These are phyloP conservation scores for Mastomys natalensis DNA, from an alignment of 2,113 vertebrate species.

Conservation along the genomic window DNA sequence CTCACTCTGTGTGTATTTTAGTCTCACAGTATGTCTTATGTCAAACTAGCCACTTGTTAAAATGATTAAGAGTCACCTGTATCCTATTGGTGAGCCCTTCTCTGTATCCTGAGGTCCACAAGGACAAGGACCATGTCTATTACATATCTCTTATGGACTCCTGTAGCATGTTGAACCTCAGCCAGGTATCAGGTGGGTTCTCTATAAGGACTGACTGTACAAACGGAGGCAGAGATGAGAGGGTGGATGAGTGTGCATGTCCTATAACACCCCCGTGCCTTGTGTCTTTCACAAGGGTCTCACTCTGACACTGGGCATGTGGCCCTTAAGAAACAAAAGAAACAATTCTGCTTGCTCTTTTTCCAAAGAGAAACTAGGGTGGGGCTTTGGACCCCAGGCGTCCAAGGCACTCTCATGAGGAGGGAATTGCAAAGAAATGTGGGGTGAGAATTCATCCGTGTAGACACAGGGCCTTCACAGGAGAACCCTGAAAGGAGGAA, in stretches of 20 bases:
- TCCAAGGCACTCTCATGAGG: neutral
- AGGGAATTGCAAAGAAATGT: neutral
- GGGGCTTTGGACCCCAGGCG: neutral
- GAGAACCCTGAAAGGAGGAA: neutral
- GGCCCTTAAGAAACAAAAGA: neutral
- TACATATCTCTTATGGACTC: neutral
- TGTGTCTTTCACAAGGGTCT: rapidly evolving
- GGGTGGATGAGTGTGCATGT: neutral
- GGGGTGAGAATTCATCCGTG: neutral
- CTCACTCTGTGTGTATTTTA: neutral
- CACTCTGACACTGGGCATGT: neutral
- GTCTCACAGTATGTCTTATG: neutral
- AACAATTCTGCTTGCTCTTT: neutral
- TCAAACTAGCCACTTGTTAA: neutral
- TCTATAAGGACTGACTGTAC: neutral
- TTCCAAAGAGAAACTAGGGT: neutral
- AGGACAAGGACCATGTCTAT: neutral
- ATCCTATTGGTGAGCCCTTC: neutral
- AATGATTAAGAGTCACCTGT: neutral
- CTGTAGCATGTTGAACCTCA: neutral
- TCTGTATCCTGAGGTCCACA: neutral
- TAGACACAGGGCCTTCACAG: neutral
- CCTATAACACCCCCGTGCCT: neutral
- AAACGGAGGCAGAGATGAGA: neutral
- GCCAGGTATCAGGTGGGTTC: neutral